Evolutionary conservation across 2,888 invertebrate genomes (phyloP).

Genomic region (Fabriciana adippe): DNA sequence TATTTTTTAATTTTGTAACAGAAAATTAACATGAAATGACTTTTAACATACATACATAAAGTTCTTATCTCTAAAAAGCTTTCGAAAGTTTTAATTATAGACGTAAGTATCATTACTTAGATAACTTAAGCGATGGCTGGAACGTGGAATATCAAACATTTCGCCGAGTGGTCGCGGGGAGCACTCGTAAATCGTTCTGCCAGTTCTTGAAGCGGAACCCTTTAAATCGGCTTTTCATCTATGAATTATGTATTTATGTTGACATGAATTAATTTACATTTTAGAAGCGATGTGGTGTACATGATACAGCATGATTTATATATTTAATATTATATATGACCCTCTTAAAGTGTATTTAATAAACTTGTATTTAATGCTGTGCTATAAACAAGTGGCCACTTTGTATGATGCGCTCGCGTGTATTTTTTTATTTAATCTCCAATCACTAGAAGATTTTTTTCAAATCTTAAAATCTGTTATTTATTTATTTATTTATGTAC

Average conservation of each 20-base stretch:
- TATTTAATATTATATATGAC: not conserved
- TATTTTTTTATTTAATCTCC: too few species aligned
- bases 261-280: constrained; percentile 11
- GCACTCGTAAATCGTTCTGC: constrained; percentile 10
- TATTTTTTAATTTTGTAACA: too few species aligned
- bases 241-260: constrained; percentile 22
- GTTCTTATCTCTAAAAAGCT: not conserved
- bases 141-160: constrained; percentile 16
- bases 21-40: not conserved
- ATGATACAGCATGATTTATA: not conserved
- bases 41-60: not conserved
- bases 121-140: constrained; percentile 1
- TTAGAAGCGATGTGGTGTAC: not conserved
- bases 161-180: not conserved
- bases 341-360: not conserved
- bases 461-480: too few species aligned
- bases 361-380: not conserved
- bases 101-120: constrained; percentile 11
- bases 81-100: constrained; percentile 6
- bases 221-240: constrained; percentile 17
- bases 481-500: too few species aligned
- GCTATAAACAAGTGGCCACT: too few species aligned
- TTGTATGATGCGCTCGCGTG: too few species aligned
- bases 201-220: constrained; percentile 10
- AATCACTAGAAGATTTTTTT: too few species aligned